Conservation (phyloP, 2,888 invertebrate genomes). For the Polylopha cassiicola region DNA sequence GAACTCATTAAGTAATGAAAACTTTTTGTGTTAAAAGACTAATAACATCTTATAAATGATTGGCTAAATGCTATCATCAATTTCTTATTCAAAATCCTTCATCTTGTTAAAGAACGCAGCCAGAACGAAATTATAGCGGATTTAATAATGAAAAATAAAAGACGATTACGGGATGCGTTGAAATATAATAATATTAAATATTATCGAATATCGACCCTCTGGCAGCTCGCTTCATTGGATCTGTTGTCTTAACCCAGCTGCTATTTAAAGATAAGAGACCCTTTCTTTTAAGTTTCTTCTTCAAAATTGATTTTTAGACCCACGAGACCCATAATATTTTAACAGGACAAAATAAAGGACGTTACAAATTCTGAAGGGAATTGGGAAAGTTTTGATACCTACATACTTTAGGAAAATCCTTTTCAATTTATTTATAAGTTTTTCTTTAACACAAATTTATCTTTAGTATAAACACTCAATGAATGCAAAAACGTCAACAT, state of each 20-base stretch:
- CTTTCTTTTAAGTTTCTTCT: slow-evolving; percentile 57
- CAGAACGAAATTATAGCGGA: too few relatives aligned
- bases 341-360: slow-evolving; percentile 39
- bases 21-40: too few relatives aligned
- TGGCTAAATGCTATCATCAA: too few relatives aligned
- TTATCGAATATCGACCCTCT: slow-evolving; percentile 24
- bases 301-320: slow-evolving; percentile 61
- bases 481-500: too few relatives aligned
- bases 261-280: slow-evolving; percentile 57
- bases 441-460: too few relatives aligned
- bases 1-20: too few relatives aligned
- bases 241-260: slow-evolving; percentile 61
- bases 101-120: too few relatives aligned
- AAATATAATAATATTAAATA: slow-evolving; percentile 26
- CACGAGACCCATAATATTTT: slow-evolving; percentile 55
- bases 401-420: neutral
- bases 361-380: slow-evolving; percentile 38
- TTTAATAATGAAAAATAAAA: slow-evolving; percentile 18
- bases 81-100: too few relatives aligned
- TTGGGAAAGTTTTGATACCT: slow-evolving; percentile 32
- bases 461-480: too few relatives aligned
- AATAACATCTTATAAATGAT: too few relatives aligned
- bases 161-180: slow-evolving; percentile 5
- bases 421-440: neutral
- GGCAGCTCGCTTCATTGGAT: slow-evolving; percentile 28